These are phyloP conservation scores for Muraenolepis orangiensis DNA, from an alignment of 2,797 vertebrate species.

Conservation along the genomic window DNA sequence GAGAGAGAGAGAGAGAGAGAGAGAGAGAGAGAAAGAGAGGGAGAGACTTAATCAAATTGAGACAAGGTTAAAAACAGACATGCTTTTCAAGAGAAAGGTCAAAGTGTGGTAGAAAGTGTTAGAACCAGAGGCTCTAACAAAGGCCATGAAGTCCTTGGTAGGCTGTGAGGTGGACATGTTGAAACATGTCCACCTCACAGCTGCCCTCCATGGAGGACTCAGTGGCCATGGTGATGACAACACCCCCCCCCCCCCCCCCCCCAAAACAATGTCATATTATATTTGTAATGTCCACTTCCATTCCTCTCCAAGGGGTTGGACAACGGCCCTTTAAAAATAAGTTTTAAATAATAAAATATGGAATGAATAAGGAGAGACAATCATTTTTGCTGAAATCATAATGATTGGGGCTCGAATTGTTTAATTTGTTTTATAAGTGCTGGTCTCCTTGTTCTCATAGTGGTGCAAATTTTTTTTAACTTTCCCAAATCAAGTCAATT, in stretches of 20 bases:
- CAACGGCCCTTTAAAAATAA: neutral
- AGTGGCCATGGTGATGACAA: neutral
- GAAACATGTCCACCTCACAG: neutral
- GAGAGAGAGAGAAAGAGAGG: neutral
- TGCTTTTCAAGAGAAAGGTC: neutral
- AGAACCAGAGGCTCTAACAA: neutral
- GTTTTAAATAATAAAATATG: neutral
- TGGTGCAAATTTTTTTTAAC: neutral
- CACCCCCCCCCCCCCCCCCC: neutral
- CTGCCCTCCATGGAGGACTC: neutral
- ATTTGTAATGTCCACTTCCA: neutral
- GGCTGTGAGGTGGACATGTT: neutral
- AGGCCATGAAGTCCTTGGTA: neutral
- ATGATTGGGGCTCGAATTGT: neutral
- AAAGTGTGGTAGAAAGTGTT: no score
- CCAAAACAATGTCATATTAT: no score
- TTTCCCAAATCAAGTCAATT: neutral
- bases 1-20: neutral
- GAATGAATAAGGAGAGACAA: neutral
- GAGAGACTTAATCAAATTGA: neutral
- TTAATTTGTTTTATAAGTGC: neutral
- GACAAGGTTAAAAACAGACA: neutral
- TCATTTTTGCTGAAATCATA: neutral
- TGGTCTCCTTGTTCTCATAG: neutral
- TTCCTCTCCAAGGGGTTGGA: neutral